Percentiles rank a stretch among this genome's conserved stretches.
These are phyloP conservation scores for Mesoligia furuncula DNA, from an alignment of 2,888 invertebrate species.

Conservation along the genomic window DNA sequence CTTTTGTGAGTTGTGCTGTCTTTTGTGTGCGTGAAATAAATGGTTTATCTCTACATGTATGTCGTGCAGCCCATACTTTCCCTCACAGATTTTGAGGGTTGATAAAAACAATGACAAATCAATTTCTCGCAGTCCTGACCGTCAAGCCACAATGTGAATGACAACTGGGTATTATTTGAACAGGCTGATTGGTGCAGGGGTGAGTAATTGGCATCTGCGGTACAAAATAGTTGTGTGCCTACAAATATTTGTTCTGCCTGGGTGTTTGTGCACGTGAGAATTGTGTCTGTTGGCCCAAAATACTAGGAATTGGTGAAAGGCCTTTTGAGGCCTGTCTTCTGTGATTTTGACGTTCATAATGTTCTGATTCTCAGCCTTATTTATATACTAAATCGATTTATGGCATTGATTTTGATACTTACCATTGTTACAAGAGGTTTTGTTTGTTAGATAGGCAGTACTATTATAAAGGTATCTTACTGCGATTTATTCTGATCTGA, in stretches of 20 bases:
- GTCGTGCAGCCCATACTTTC: neutral
- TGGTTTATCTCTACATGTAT: too few species aligned
- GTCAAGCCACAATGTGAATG: conserved; percentile 26
- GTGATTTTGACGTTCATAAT: neutral
- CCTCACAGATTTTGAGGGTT: neutral
- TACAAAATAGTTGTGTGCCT: conserved; percentile 13
- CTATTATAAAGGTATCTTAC: too few species aligned
- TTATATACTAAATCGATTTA: neutral
- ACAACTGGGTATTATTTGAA: conserved; percentile 32
- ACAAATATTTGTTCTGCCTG: conserved; percentile 13
- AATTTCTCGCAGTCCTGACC: conserved; percentile 20
- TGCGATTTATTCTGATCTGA: too few species aligned
- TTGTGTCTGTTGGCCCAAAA: neutral
- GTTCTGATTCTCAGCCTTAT: neutral
- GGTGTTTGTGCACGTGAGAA: neutral
- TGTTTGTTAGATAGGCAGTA: neutral
- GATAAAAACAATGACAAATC: conserved; percentile 29
- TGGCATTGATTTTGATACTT: neutral
- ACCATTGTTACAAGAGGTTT: neutral
- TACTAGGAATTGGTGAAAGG: neutral
- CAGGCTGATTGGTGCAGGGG: conserved; percentile 4
- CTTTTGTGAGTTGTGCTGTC: too few species aligned
- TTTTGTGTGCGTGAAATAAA: too few species aligned
- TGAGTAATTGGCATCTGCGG: conserved; percentile 13
- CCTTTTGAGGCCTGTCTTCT: neutral